Percentiles rank a stretch among this genome's conserved stretches.
Evolutionary conservation across 1,140 invertebrate genomes (phyloP).

Genomic region (Aphidius gifuensis): DNA sequence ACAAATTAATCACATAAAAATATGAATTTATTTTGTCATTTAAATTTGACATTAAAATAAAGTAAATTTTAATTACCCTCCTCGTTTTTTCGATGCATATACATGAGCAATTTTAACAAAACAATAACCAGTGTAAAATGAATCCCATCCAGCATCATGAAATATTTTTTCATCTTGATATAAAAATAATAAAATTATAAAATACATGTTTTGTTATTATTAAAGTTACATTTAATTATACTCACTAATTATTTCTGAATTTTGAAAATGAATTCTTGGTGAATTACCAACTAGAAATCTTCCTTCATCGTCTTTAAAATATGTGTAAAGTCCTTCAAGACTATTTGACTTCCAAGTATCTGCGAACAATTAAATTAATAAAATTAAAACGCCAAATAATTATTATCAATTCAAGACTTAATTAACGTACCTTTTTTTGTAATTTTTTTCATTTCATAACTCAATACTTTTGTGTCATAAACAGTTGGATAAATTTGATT

Average conservation of each 20-base stretch:
- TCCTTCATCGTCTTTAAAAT: slow-evolving; percentile 50
- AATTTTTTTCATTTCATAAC: slow-evolving; percentile 54
- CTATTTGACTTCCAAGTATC: slow-evolving; percentile 56
- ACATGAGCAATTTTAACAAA: slow-evolving; percentile 60
- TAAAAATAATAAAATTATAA: slow-evolving; percentile 22
- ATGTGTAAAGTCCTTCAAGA: slow-evolving; percentile 59
- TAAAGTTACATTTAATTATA: neutral
- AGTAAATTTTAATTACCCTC: slow-evolving; percentile 29
- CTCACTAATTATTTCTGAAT: slow-evolving; percentile 6
- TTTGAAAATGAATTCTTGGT: slow-evolving; percentile 15
- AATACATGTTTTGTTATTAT: neutral
- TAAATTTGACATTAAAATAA: neutral
- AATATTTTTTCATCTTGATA: slow-evolving; percentile 48
- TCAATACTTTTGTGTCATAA: slow-evolving; percentile 73
- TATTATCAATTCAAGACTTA: neutral
- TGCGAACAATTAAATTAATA: slow-evolving; percentile 30
- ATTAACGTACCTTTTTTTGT: slow-evolving; percentile 42
- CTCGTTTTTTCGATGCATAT: slow-evolving; percentile 40
- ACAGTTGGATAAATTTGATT: slow-evolving; percentile 64
- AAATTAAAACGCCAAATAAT: slow-evolving; percentile 7
- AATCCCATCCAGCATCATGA: slow-evolving; percentile 77
- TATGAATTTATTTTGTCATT: neutral
- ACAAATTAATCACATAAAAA: slow-evolving; percentile 21
- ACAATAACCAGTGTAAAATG: slow-evolving; percentile 67
- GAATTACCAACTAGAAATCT: slow-evolving; percentile 9